phyloP scores from a whole-genome alignment of 1,140 invertebrate species.

The Drosophila ogumai region DNA sequence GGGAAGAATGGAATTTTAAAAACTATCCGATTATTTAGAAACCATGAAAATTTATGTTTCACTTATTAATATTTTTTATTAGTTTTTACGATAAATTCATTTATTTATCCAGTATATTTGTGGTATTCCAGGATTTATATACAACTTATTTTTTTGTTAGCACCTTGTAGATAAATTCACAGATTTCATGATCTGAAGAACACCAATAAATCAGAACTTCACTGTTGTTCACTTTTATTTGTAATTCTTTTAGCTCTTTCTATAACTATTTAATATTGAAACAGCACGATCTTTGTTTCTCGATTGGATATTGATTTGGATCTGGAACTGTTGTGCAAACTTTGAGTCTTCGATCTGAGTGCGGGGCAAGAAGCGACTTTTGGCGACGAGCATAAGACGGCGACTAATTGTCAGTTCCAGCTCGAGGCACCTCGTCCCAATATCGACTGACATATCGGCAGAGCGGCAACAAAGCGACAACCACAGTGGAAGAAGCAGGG shows the following conservation, averaged over 20 bases:
- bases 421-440: conserved; percentile 70
- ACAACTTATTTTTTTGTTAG: conserved; percentile 1
- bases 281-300: conserved; percentile 26
- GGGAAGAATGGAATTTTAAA: too few relatives aligned
- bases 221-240: not conserved
- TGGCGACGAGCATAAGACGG: conserved; percentile 83
- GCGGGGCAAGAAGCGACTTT: conserved; percentile 72
- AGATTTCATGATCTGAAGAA: conserved; percentile 42
- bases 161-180: conserved; percentile 51
- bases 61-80: not conserved
- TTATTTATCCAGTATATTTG: not conserved
- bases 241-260: not conserved
- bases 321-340: conserved; percentile 39
- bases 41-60: too few relatives aligned
- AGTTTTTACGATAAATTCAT: not conserved
- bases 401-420: conserved; percentile 81
- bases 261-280: not conserved
- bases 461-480: conserved; percentile 76
- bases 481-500: conserved; percentile 61
- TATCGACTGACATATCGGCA: conserved; percentile 60
- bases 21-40: too few relatives aligned
- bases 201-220: conserved; percentile 11
- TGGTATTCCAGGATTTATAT: not conserved
- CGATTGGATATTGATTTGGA: conserved; percentile 6
- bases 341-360: conserved; percentile 51